Evolutionary conservation across 1,140 invertebrate genomes (phyloP).

Genomic region (Aphidius ervi): DNA sequence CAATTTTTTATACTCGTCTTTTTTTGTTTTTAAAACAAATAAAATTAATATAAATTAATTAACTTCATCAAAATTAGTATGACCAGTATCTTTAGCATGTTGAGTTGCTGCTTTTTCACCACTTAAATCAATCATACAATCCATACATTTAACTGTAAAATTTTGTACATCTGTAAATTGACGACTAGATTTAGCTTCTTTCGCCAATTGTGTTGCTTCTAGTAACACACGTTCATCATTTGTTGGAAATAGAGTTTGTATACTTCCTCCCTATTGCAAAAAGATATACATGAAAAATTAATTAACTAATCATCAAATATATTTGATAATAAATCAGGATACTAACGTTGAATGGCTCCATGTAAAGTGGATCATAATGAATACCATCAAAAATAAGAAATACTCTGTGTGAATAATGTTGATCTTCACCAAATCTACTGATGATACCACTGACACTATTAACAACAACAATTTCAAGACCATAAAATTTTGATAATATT

Average conservation of each 20-base stretch:
- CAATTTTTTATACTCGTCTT: no score
- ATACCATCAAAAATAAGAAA: conserved; percentile 94
- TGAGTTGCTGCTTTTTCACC: conserved; percentile 76
- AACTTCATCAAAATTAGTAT: conserved; percentile 84
- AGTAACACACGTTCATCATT: conserved; percentile 68
- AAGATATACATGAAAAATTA: not conserved
- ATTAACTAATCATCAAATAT: not conserved
- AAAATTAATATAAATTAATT: conserved; percentile 14
- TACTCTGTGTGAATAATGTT: conserved; percentile 76
- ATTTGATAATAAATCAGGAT: conserved; percentile 12
- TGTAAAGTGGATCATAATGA: conserved; percentile 90
- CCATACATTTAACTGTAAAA: conserved; percentile 78
- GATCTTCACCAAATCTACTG: conserved; percentile 91
- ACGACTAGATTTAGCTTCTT: conserved; percentile 79
- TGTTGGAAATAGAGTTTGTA: conserved; percentile 76
- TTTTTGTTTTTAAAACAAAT: not conserved
- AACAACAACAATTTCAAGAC: conserved; percentile 89
- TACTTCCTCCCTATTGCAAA: conserved; percentile 59
- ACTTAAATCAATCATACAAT: conserved; percentile 69
- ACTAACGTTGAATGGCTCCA: conserved; percentile 67
- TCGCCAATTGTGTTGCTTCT: conserved; percentile 78
- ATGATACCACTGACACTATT: conserved; percentile 87
- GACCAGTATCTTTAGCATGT: conserved; percentile 81
- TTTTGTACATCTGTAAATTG: conserved; percentile 87
- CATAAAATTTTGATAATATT: conserved; percentile 84